A percentile compares a stretch with the other conserved stretches of the same genome.
These are phyloP conservation scores for Monarcha castaneiventris DNA, from an alignment of 2,113 vertebrate genomes.

Conservation along the genomic window DNA sequence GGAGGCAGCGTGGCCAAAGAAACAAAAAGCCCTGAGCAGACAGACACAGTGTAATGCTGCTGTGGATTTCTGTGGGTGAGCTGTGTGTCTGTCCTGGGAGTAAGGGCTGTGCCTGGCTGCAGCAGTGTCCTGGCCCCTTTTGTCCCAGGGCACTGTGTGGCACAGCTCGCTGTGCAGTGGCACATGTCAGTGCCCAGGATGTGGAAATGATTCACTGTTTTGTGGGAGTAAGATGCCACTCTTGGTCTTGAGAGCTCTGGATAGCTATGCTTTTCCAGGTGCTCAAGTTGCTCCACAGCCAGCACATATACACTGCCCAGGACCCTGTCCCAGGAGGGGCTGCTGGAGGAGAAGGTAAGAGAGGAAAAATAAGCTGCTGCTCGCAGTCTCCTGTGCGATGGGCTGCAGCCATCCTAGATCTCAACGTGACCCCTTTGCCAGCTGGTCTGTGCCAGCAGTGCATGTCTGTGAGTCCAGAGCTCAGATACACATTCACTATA, in stretches of 20 bases:
- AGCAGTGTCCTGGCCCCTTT: neutral
- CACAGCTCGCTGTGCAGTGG: neutral
- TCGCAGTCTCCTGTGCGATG: accelerated
- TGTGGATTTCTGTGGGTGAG: neutral
- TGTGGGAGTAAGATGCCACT: neutral
- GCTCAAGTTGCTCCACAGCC: neutral
- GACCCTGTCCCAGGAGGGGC: neutral
- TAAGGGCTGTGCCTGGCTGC: neutral
- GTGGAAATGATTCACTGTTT: neutral
- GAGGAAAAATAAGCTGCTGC: neutral
- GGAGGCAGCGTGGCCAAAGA: neutral
- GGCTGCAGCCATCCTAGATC: neutral
- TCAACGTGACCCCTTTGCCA: neutral
- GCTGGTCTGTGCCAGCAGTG: neutral
- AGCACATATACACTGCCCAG: neutral
- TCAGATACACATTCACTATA: neutral
- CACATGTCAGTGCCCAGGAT: neutral
- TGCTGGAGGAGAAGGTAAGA: neutral
- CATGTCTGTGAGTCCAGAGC: neutral
- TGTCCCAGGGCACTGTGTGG: neutral
- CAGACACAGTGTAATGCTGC: neutral
- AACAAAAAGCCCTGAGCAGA: neutral
- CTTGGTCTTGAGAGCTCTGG: neutral
- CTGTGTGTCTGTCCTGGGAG: neutral
- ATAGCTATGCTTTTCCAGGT: neutral